phyloP scores from a whole-genome alignment of 2,113 vertebrate species.

The Pterocles burchelli region DNA sequence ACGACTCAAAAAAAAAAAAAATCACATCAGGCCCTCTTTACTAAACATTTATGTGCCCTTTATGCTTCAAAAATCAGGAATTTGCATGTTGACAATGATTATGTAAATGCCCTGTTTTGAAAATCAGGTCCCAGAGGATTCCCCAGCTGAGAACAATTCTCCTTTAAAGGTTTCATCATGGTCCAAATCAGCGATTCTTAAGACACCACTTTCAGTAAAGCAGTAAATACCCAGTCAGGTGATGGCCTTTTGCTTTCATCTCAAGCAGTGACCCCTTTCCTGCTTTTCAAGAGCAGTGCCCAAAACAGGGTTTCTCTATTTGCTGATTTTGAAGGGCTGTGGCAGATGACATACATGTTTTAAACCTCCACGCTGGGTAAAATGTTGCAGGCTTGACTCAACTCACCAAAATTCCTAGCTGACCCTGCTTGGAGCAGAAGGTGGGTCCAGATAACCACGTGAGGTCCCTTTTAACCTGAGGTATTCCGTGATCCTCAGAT shows the following conservation, averaged over 20 bases:
- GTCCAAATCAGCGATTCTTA: conserved; percentile 9
- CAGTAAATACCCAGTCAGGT: background rate
- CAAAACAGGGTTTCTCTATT: background rate
- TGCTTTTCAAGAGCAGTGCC: background rate
- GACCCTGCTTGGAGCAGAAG: background rate
- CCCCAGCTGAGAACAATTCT: conserved; percentile 46
- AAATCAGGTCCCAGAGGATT: conserved; percentile 24
- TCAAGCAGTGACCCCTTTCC: background rate
- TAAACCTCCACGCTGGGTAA: background rate
- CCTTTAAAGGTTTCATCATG: conserved; percentile 34
- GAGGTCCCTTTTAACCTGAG: background rate
- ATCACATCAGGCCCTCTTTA: background rate
- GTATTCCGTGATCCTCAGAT: background rate
- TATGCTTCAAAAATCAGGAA: conserved; percentile 40
- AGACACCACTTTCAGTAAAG: background rate
- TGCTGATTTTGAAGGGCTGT: background rate
- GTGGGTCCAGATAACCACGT: background rate
- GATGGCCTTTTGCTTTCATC: background rate
- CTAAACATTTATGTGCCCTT: conserved; percentile 27
- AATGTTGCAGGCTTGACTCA: background rate
- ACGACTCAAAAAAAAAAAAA: background rate
- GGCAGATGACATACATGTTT: background rate
- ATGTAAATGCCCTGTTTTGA: conserved; percentile 38
- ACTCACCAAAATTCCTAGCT: background rate
- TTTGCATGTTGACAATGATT: conserved; percentile 54